A percentile compares a stretch with the other conserved stretches of the same genome.
phyloP scores from a whole-genome alignment of 2,797 vertebrate species.

The Muraenolepis orangiensis region DNA sequence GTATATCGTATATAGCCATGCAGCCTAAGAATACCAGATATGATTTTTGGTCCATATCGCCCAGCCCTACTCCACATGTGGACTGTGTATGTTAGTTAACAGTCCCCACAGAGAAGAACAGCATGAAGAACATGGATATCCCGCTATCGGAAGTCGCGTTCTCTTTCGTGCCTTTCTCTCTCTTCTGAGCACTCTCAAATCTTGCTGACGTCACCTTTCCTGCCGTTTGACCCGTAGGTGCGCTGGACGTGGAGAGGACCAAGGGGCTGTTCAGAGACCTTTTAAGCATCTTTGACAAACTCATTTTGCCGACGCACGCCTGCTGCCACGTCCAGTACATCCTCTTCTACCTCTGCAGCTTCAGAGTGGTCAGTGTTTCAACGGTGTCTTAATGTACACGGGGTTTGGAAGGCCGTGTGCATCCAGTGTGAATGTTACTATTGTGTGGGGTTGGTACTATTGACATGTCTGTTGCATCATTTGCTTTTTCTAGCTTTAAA shows the following conservation, averaged over 20 bases:
- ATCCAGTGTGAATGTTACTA: neutral
- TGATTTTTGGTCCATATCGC: no score
- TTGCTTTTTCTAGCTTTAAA: neutral
- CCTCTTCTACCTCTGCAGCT: slow-evolving; percentile 94
- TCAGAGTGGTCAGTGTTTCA: slow-evolving; percentile 83
- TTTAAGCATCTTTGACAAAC: slow-evolving; percentile 85
- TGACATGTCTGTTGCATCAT: neutral
- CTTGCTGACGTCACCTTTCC: neutral
- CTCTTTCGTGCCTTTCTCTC: no score
- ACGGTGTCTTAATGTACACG: neutral
- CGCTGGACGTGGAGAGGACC: slow-evolving; percentile 74
- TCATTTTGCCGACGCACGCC: slow-evolving; percentile 91
- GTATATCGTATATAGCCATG: no score
- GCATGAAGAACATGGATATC: no score
- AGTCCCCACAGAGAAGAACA: no score
- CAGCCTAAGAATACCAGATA: no score
- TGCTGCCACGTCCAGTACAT: slow-evolving; percentile 88
- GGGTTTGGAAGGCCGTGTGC: neutral
- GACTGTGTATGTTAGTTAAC: no score
- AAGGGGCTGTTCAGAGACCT: slow-evolving; percentile 89
- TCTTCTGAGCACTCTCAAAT: no score
- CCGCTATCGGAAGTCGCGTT: no score
- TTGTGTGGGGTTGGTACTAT: neutral
- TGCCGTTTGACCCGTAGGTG: slow-evolving; percentile 62
- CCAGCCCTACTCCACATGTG: no score